Evolutionary conservation across 2,113 vertebrate genomes (phyloP).

Genomic region (Tragelaphus scriptus): DNA sequence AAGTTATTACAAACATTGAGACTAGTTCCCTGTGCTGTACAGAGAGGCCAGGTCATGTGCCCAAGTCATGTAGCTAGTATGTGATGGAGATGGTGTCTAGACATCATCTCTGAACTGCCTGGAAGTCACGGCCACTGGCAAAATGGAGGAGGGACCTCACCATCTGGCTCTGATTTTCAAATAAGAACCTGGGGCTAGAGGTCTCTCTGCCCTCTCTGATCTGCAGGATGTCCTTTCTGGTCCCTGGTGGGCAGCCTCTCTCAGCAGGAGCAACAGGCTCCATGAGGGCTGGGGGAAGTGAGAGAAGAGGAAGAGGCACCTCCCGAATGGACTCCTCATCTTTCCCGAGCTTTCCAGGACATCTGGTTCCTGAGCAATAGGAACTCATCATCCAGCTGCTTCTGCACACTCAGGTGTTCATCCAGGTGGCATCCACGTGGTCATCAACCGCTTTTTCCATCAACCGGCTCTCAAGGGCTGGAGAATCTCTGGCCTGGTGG

Average conservation of each 20-base stretch:
- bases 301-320: not conserved
- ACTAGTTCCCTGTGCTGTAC: not conserved
- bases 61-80: not conserved
- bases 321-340: not conserved
- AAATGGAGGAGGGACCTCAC: not conserved
- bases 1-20: not conserved
- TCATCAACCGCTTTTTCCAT: not conserved
- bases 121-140: not conserved
- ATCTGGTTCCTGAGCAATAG: not conserved
- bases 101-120: accelerated
- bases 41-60: not conserved
- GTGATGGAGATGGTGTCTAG: accelerated
- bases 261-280: not conserved
- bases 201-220: not conserved
- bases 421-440: accelerated
- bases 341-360: not conserved
- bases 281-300: accelerated
- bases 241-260: not conserved
- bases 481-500: not conserved
- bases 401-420: not conserved
- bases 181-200: not conserved
- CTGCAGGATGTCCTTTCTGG: not conserved
- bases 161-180: not conserved
- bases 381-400: not conserved
- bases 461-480: not conserved